Conservation (phyloP, 2,113 vertebrate species). For the Rhinichthys klamathensis region DNA sequence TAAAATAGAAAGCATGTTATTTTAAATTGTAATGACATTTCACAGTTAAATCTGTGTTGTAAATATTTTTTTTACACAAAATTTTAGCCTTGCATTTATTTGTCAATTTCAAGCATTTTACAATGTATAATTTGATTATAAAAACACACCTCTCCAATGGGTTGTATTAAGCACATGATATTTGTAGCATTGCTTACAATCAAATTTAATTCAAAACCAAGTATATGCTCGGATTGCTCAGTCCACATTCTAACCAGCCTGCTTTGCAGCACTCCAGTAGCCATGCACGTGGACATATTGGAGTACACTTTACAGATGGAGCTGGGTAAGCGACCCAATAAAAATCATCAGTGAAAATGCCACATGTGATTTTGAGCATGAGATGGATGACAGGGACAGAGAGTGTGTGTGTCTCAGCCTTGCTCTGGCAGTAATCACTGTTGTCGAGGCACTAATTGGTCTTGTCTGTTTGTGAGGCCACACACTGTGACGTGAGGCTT, state of each 20-base stretch:
- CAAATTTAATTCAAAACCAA: neutral
- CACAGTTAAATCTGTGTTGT: too few relatives aligned
- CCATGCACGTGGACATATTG: constrained; percentile 32
- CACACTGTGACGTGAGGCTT: constrained; percentile 28
- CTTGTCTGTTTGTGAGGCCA: constrained; percentile 38
- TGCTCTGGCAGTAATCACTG: constrained; percentile 34
- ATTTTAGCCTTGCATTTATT: neutral
- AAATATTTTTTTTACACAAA: neutral
- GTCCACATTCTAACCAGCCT: constrained; percentile 33
- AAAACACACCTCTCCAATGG: neutral
- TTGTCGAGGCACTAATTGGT: constrained; percentile 42
- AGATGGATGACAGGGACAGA: constrained; percentile 30
- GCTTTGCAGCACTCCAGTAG: constrained; percentile 24
- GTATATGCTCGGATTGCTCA: constrained; percentile 26
- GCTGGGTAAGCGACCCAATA: constrained; percentile 32
- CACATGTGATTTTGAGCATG: constrained; percentile 40
- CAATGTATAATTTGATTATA: neutral
- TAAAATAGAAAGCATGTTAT: too few relatives aligned
- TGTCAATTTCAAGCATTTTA: neutral
- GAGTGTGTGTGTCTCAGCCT: constrained; percentile 20
- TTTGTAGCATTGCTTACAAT: neutral
- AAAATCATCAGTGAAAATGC: constrained; percentile 39
- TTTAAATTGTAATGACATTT: too few relatives aligned
- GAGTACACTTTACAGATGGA: constrained; percentile 42
- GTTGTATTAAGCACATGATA: neutral